Base-by-base conservation (phyloP, 2,797 vertebrate species). In the Malacoctenus gilli region DNA sequence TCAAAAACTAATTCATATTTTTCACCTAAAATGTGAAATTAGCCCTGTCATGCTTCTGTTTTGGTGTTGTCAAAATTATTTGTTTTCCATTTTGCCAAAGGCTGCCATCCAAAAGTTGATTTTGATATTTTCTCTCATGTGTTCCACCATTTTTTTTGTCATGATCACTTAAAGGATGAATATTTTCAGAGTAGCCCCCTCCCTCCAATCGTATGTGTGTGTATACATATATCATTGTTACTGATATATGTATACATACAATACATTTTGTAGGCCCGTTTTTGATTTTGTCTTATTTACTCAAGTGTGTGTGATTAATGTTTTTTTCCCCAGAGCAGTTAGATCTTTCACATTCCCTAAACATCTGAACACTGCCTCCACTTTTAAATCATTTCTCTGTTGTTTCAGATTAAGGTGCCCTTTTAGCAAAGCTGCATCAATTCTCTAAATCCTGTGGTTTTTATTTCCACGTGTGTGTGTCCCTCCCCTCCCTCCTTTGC, bases 141-240 rank as follows among this genome's bases (percentile, higher is more conserved):
- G 51, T 39, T 62, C 50, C 60, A 69, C 23, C 61, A 74, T 77
- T 15, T 65, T 30, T 12, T 8, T 46, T 58, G n/a, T n/a, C n/a
- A n/a, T n/a, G n/a, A n/a, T n/a, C n/a, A 94, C 95, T 95, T 92
- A 96, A 96, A 94, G 92, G 92, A 92, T 92, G 89, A 73, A 67
- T 43, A 68, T 8, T 44, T 61, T 54, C 14, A 56, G 10, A 19
- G 2, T 48, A 69, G 41, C 22, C 4, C 22, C 9, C 25, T 28
- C 6, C 9, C 6, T 28, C 23, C 25, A 28, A 6, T 9, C 25
- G 9, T 28, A 28, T 28, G 9, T 5, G 9, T 28, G 9, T 28
- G 9, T 2, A 28, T 2, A 28, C 9, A 28, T 2, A 28, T 28
- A 28, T 3, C n/a, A 2, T 28, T 6, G 6, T 1, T 28, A 28